Evolutionary conservation across 2,888 invertebrate species (phyloP).

Genomic region (Gerris lacustris): DNA sequence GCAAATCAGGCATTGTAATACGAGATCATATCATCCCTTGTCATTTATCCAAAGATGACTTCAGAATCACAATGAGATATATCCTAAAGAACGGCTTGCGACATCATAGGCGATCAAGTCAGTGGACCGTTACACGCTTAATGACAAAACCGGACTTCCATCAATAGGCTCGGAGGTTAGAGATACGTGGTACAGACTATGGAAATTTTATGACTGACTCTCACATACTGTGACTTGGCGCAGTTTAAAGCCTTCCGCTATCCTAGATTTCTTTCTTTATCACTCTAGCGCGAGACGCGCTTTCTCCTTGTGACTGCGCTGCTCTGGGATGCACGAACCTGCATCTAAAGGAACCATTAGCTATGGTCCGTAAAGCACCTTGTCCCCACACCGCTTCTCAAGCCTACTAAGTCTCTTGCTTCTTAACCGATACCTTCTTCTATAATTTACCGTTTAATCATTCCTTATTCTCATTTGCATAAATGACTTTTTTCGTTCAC

Average conservation of each 20-base stretch:
- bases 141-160: not conserved
- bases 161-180: not conserved
- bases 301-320: too few species aligned
- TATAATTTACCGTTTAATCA: slow-evolving; percentile 2
- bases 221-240: too few species aligned
- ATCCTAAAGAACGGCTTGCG: too few species aligned
- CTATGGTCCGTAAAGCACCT: slow-evolving; percentile 1
- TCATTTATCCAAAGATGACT: too few species aligned
- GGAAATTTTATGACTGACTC: not conserved
- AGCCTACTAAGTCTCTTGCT: not conserved
- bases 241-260: too few species aligned
- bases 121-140: not conserved
- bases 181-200: not conserved
- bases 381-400: not conserved
- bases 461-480: not conserved
- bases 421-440: not conserved
- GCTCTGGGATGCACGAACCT: not conserved
- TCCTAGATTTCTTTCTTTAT: too few species aligned
- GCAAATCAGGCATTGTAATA: too few species aligned
- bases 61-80: too few species aligned
- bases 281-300: too few species aligned
- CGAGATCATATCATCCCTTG: too few species aligned
- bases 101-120: not conserved
- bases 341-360: not conserved
- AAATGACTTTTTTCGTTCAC: not conserved